Evolutionary conservation across 2,113 vertebrate genomes (phyloP).

Genomic region (Gambusia holbrooki): DNA sequence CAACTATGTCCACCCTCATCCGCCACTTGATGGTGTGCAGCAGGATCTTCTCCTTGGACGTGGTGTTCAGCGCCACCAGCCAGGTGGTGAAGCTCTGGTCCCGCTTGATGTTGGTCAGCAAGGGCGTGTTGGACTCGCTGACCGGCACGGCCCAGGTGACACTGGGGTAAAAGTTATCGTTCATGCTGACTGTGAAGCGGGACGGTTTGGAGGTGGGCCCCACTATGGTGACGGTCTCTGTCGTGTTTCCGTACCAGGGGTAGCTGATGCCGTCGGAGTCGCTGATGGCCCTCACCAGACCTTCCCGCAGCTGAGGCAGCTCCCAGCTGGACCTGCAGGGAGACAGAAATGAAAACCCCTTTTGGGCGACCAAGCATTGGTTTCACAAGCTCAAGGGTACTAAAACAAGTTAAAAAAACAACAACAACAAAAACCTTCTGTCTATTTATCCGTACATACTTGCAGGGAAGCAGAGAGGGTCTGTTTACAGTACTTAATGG

Average conservation of each 20-base stretch:
- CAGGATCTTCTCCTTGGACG: slow-evolving; percentile 94
- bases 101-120: slow-evolving; percentile 94
- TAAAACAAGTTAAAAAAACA: too few relatives aligned
- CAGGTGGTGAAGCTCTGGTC: slow-evolving; percentile 99
- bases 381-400: too few relatives aligned
- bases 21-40: slow-evolving; percentile 98
- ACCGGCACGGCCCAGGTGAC: slow-evolving; percentile 98
- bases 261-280: slow-evolving; percentile 98
- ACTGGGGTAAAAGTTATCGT: slow-evolving; percentile 98
- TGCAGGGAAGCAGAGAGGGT: too few relatives aligned
- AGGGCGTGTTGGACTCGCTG: slow-evolving; percentile 92
- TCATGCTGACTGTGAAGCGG: slow-evolving; percentile 97
- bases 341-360: slow-evolving; percentile 11
- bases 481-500: too few relatives aligned
- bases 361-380: slow-evolving; percentile 3
- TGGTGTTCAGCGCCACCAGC: slow-evolving; percentile 96
- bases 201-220: slow-evolving; percentile 94
- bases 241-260: slow-evolving; percentile 98
- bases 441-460: too few relatives aligned
- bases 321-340: slow-evolving; percentile 95
- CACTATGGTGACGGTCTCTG: slow-evolving; percentile 93
- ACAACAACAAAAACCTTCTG: too few relatives aligned
- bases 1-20: slow-evolving; percentile 94
- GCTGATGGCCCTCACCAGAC: slow-evolving; percentile 94
- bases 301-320: slow-evolving; percentile 92